Evolutionary conservation across 1,140 invertebrate species (phyloP), one percentile per base, ranked within the genome.

Genomic region (Bombus affinis): DNA sequence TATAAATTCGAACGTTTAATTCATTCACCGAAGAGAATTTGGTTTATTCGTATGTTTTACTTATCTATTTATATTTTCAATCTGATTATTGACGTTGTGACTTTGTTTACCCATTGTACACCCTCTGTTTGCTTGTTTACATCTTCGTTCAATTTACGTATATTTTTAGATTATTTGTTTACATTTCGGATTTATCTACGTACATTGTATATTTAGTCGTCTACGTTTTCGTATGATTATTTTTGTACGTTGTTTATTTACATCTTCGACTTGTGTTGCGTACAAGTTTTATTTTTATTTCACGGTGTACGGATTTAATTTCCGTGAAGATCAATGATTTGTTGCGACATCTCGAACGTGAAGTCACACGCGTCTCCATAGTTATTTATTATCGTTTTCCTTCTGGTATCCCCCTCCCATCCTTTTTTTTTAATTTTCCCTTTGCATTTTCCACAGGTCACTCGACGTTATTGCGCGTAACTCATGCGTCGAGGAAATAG

Each of bases 371-470:
- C 28, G 44, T 66, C 73, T 83, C 25, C 35, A 1, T 28, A 37
- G 81, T 77, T 76, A 83, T 83, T 83, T 83, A 83, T 83, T 77
- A 42, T 68, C 73, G 35, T 4, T 83, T 68, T 77, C 44, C 73
- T 53, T 39, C 35, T 53, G 44, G 4, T 28, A 12, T 10, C 4
- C 10, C 35, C 12, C 18, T 2, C 13, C 0, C 13, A 2, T 65
- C 5, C 15, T 9, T 66, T 8, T 37, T 37, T 25, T 22, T 35
- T 37, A 37, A 37, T 68, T 68, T 10, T 37, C 42, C 13, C 18
- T 32, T 66, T 13, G 25, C 66, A 39, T 83, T 83, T 77, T 68
- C 44, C 73, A 35, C 32, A 13, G 71, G 39, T 65, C 72, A 59
- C 70, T 35, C 80, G 80, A 65, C 81, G 81, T 65, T 82, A 75